A percentile compares a stretch with the other conserved stretches of the same genome.
These are phyloP conservation scores for Lypha dubia DNA, from an alignment of 2,888 invertebrate species.

Conservation along the genomic window DNA sequence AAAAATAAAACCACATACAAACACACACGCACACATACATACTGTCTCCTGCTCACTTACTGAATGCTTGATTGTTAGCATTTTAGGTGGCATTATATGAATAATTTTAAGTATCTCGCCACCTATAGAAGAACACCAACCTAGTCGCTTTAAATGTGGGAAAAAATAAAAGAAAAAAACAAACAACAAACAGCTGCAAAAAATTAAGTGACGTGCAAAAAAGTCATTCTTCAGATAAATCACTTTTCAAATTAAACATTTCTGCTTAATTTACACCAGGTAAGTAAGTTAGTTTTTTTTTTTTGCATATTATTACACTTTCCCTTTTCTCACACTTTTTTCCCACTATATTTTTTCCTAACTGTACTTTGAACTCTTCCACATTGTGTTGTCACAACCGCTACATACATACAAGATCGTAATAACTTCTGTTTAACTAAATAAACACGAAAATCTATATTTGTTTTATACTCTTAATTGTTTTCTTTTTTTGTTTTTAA, in stretches of 20 bases:
- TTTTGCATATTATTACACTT: neutral
- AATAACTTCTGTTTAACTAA: slow-evolving; percentile 30
- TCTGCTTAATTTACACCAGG: slow-evolving; percentile 52
- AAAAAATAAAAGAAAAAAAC: neutral
- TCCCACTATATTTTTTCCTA: slow-evolving; percentile 9
- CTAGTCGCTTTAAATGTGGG: slow-evolving; percentile 48
- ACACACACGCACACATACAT: neutral
- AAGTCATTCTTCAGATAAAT: slow-evolving; percentile 52
- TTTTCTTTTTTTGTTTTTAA: slow-evolving; percentile 3
- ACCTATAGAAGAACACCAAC: too few species aligned
- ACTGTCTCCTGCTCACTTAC: slow-evolving; percentile 4
- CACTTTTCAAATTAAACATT: slow-evolving; percentile 48
- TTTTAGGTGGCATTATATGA: neutral
- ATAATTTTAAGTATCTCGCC: slow-evolving; percentile 53
- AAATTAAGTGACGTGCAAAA: slow-evolving; percentile 57
- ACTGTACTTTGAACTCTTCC: slow-evolving; percentile 43
- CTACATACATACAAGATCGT: neutral
- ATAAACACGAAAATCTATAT: slow-evolving; percentile 44
- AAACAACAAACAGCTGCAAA: slow-evolving; percentile 7
- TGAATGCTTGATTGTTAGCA: neutral
- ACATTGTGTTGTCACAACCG: neutral
- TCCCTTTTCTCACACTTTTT: neutral
- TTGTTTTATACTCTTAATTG: slow-evolving; percentile 11
- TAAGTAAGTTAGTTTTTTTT: slow-evolving; percentile 52
- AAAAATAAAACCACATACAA: neutral